Evolutionary conservation across 2,888 invertebrate genomes (phyloP), one percentile per base, ranked within the genome.

Genomic region (Ectropis crepuscularia): DNA sequence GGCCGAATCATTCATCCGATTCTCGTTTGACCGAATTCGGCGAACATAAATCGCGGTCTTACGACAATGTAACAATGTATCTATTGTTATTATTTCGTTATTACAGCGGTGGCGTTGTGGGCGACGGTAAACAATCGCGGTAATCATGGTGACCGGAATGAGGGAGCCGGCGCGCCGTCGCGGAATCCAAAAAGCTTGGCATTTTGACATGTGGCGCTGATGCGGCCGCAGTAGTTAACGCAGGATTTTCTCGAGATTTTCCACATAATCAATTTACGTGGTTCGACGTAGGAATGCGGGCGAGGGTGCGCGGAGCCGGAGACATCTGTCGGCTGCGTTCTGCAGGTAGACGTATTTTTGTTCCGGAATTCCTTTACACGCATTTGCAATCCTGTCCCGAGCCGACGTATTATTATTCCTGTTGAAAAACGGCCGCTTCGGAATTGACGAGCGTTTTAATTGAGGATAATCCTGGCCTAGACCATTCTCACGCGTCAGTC

Each of bases 181-280:
- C 43, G 81, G 87, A 88, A 90, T 88, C 86, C 83, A 83, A 86
- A 85, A 82, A 78, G 74, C 67, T 78, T 76, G 78, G 78, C 81
- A 79, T 83, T 82, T 77, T 77, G 80, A 79, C 82, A 81, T 84
- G 83, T 80, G 78, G 78, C 79, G 77, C 77, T 75, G 76, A 77
- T 71, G 79, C 75, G 79, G 81, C 81, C 80, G 78, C 69, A 71
- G 79, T 84, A 83, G 78, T 88, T 89, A 83, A 77, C 79, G 78
- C 74, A 84, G 77, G 80, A 85, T 91, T 91, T 91, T 88, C 91
- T 88, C 83, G 28, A 82, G 85, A 86, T 91, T 91, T 91, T 91
- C 90, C 88, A 83, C 82, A 86, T 89, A 90, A 89, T 87, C 87
- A 88, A 88, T 90, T 91, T 87, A 86, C 87, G 84, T 80, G 79